Base-by-base conservation (phyloP, 2,797 vertebrate genomes). In the Sphaeramia orbicularis region DNA sequence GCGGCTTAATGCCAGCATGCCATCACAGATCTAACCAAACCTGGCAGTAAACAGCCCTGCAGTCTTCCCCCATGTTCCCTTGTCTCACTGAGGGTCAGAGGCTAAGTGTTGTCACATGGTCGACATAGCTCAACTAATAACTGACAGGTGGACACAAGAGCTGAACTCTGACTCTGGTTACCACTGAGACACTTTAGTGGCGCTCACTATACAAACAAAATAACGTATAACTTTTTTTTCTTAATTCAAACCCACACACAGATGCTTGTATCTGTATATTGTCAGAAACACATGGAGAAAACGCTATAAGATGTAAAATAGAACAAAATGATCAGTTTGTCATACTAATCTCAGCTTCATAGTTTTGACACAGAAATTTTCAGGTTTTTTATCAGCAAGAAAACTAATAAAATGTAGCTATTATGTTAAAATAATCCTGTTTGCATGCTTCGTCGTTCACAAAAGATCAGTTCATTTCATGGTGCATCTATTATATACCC, bases 21-120 rank as follows among this genome's bases (percentile, higher is more conserved):
- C 36, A 2, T 4, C 55, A 18, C 18, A 21, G 45, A 15, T 41
- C 10, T 11, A 45, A 53, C 40, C 61, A 49, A 43, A 18, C 32
- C 10, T 10, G 36, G 16, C 44, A 42, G 53, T 30, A 64, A 67
- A 72, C 42, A 37, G 14, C 15, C 40, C 56, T 15, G 9, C n/a
- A 2, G 15, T 16, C 50, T 38, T 11, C 12, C 12, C 30, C 42
- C 27, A 12, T 32, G 63, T 24, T 13, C 43, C 53, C 63, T 32
- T 9, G 77, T 67, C 74, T 65, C 50, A 10, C 48, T 1, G 0
- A 4, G 68, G 84, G 84, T 88, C 73, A 58, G 53, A 80, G 85
- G 85, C 19, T 61, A 90, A 89, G 76, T 86, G 86, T 74, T 88
- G 86, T 90, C 89, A 91, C 83, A 90, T 91, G 88, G 80, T 68